These are phyloP conservation scores for Naso thynnoides DNA, from an alignment of 2,797 vertebrate genomes.

Conservation along the genomic window DNA sequence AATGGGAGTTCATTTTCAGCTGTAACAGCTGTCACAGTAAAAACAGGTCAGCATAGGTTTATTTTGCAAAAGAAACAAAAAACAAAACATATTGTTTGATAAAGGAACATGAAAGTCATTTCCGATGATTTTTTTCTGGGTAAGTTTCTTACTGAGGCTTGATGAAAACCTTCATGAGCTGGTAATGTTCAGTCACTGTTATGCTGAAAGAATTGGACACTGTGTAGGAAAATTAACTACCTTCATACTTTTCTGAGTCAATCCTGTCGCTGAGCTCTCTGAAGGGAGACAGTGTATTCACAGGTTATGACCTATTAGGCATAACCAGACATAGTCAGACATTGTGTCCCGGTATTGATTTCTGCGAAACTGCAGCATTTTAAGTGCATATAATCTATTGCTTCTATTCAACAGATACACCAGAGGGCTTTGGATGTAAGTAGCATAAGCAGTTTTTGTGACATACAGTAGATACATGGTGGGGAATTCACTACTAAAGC, in stretches of 20 bases:
- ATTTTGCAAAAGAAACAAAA: background rate
- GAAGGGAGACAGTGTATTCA: no score
- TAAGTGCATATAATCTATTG: background rate
- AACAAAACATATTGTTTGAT: background rate
- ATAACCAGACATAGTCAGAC: no score
- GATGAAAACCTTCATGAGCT: background rate
- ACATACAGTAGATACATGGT: background rate
- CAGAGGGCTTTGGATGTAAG: background rate
- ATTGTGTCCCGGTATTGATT: no score
- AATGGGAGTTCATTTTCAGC: background rate
- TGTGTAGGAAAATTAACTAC: background rate
- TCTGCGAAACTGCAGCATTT: conserved; percentile 12
- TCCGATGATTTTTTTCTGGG: background rate
- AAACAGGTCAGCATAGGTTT: background rate
- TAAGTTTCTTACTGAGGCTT: background rate
- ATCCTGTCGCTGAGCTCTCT: background rate
- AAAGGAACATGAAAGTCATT: conserved; percentile 4
- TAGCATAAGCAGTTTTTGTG: conserved; percentile 1
- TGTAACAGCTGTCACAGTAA: background rate
- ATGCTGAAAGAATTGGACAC: background rate
- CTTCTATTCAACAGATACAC: background rate
- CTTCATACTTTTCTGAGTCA: background rate
- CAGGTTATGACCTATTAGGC: no score
- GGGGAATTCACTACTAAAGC: background rate
- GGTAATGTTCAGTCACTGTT: background rate